Conservation (phyloP, 2,797 vertebrate species). For the Phylloscopus collybita region DNA sequence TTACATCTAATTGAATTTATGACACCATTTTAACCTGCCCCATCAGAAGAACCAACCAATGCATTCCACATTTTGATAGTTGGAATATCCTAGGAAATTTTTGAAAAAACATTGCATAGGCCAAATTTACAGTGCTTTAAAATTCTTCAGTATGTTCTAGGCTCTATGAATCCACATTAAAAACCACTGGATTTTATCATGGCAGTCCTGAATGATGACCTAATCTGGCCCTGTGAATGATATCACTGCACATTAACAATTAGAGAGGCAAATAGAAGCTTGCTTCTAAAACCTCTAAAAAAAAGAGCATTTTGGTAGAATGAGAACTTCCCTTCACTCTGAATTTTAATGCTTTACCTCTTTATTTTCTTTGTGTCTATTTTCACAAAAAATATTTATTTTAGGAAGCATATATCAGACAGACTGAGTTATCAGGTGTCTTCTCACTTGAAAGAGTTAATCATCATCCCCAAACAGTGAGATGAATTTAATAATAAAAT, state of each 20-base stretch:
- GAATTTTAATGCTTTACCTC: not conserved
- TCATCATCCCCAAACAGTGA: not conserved
- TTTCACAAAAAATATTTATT: not conserved
- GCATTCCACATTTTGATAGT: not conserved
- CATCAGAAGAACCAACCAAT: not conserved
- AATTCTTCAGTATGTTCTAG: not conserved
- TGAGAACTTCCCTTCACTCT: not conserved
- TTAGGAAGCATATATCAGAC: not conserved
- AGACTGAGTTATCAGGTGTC: not conserved
- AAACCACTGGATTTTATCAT: not conserved
- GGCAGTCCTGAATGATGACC: not conserved
- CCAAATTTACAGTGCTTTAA: not conserved
- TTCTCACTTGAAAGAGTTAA: not conserved
- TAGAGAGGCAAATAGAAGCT: not conserved
- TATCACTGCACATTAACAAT: rapidly evolving
- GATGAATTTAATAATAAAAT: not conserved
- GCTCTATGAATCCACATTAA: not conserved
- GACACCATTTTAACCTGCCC: not conserved
- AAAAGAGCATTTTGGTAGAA: not conserved
- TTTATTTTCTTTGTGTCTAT: not conserved
- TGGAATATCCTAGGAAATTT: not conserved
- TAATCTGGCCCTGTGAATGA: not conserved
- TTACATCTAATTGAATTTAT: not conserved
- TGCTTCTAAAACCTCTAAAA: not conserved
- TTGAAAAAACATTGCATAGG: not conserved